phyloP scores from a whole-genome alignment of 1,140 invertebrate genomes.

The Tenebrio molitor region DNA sequence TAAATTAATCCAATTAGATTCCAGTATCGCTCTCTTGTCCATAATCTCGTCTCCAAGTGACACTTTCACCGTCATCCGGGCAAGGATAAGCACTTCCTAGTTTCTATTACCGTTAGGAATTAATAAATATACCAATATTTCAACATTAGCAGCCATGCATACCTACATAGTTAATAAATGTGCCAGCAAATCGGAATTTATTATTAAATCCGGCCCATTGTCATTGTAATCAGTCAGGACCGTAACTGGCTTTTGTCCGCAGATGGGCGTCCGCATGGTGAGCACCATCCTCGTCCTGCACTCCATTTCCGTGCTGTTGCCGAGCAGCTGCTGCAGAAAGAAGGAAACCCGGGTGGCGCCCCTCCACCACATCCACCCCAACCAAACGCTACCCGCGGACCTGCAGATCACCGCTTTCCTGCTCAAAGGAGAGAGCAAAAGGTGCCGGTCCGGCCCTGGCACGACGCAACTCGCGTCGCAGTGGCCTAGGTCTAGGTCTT shows the following conservation, averaged over 20 bases:
- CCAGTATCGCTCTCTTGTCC: too few relatives aligned
- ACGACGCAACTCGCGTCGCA: conserved; percentile 2
- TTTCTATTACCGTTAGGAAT: conserved; percentile 33
- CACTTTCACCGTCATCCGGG: conserved; percentile 30
- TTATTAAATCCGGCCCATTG: conserved; percentile 25
- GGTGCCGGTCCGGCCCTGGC: conserved; percentile 48
- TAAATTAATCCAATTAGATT: too few relatives aligned
- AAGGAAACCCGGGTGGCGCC: conserved; percentile 11
- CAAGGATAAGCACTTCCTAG: conserved; percentile 29
- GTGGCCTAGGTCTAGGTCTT: conserved; percentile 28
- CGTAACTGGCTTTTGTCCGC: not conserved
- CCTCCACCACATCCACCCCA: conserved; percentile 40
- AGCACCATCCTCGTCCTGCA: conserved; percentile 10
- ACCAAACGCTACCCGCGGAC: conserved; percentile 58
- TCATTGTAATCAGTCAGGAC: conserved; percentile 19
- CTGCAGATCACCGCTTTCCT: conserved; percentile 60
- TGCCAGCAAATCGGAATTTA: conserved; percentile 24
- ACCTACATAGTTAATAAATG: conserved; percentile 24
- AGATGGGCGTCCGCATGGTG: conserved; percentile 9
- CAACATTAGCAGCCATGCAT: conserved; percentile 31
- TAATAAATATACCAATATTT: conserved; percentile 41
- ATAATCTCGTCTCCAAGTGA: not conserved
- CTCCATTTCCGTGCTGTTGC: not conserved
- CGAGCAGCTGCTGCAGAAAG: conserved; percentile 14
- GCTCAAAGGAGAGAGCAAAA: conserved; percentile 58